A percentile compares a stretch with the other conserved stretches of the same genome.
These are phyloP conservation scores for Brachirus orientalis DNA, from an alignment of 2,113 vertebrate genomes.

Conservation along the genomic window DNA sequence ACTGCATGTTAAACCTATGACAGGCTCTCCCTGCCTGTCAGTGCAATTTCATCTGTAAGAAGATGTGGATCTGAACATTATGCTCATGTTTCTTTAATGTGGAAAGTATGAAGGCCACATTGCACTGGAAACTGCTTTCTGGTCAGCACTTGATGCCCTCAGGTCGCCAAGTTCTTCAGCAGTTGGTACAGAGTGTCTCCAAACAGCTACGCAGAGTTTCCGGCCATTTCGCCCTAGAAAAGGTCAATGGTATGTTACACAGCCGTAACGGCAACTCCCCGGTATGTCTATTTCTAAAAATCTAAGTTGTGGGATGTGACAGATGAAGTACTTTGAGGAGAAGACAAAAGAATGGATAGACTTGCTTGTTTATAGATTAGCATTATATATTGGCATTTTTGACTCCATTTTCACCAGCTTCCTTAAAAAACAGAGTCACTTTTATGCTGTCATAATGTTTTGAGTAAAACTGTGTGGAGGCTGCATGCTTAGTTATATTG, in stretches of 20 bases:
- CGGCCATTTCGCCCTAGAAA: conserved; percentile 41
- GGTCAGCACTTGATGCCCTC: conserved; percentile 44
- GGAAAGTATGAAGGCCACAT: conserved; percentile 58
- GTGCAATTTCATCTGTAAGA: conserved; percentile 30
- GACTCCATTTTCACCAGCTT: no score
- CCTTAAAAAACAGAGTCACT: no score
- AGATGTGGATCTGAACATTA: conserved; percentile 19
- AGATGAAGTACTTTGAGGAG: conserved; percentile 10
- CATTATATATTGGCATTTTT: not conserved
- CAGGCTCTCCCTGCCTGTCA: conserved; percentile 26
- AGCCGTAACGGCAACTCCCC: conserved; percentile 9
- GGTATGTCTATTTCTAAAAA: conserved; percentile 1
- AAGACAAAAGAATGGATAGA: conserved; percentile 7
- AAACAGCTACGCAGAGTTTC: conserved; percentile 44
- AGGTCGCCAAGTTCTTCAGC: no score
- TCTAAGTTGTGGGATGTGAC: conserved; percentile 16
- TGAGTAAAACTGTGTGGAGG: no score
- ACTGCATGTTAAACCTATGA: conserved; percentile 20
- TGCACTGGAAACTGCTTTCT: conserved; percentile 59
- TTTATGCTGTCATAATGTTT: no score
- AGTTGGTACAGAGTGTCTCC: conserved; percentile 49
- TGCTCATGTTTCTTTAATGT: conserved; percentile 52
- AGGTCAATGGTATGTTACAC: conserved; percentile 55
- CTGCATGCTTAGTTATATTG: no score
- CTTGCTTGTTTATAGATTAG: conserved; percentile 34